phyloP scores from a whole-genome alignment of 2,888 invertebrate species.

The Liopterus haemorrhoidalis region DNA sequence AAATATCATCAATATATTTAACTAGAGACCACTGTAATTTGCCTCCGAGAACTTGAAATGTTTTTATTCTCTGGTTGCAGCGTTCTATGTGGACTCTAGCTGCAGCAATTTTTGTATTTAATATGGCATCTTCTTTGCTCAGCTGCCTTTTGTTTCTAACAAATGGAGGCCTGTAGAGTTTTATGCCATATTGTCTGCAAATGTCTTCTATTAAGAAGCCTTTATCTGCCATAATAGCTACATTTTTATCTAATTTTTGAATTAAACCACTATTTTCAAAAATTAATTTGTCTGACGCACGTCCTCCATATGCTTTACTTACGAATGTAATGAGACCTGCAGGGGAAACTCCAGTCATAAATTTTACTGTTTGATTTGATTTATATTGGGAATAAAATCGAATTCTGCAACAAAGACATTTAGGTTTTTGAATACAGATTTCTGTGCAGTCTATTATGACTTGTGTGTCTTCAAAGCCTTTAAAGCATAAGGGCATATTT shows the following conservation, averaged over 20 bases:
- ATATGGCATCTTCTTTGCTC: slow-evolving; percentile 13
- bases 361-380: slow-evolving; percentile 4
- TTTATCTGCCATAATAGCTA: slow-evolving; percentile 13
- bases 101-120: slow-evolving; percentile 17
- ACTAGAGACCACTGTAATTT: slow-evolving; percentile 10
- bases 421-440: slow-evolving; percentile 4
- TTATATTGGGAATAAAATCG: slow-evolving; percentile 5
- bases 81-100: slow-evolving; percentile 24
- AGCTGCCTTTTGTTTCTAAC: slow-evolving; percentile 20
- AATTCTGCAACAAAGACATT: slow-evolving; percentile 2
- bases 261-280: slow-evolving; percentile 3
- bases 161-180: slow-evolving; percentile 19
- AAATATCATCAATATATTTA: slow-evolving; percentile 15
- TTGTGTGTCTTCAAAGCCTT: slow-evolving; percentile 1
- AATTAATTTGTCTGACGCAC: slow-evolving; percentile 1
- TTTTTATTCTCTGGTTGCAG: slow-evolving; percentile 12
- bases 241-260: slow-evolving; percentile 2
- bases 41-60: slow-evolving; percentile 15
- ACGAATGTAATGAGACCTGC: slow-evolving; percentile 3
- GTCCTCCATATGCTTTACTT: slow-evolving; percentile 4
- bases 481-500: slow-evolving; percentile 4
- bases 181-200: slow-evolving; percentile 15
- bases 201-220: slow-evolving; percentile 18
- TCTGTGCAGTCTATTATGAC: slow-evolving; percentile 5
- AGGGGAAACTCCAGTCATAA: slow-evolving; percentile 8